Conservation (phyloP, 1,140 invertebrate genomes). For the Venturia canescens region DNA sequence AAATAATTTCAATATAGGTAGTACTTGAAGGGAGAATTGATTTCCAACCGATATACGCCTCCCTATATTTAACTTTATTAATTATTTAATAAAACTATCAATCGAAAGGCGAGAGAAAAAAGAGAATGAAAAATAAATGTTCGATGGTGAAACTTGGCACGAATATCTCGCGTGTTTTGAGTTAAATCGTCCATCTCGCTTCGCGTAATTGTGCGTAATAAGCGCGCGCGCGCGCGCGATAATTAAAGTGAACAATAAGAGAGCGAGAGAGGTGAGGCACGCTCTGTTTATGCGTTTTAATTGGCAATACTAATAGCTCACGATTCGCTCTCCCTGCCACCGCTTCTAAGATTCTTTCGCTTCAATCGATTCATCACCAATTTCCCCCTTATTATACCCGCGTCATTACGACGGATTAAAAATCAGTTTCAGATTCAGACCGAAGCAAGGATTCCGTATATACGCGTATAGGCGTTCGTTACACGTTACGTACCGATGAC, state of each 20-base stretch:
- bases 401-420: too few relatives aligned
- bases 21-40: too few relatives aligned
- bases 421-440: too few relatives aligned
- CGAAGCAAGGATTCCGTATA: background rate
- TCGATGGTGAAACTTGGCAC: constrained; percentile 31
- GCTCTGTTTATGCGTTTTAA: constrained; percentile 75
- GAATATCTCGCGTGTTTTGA: constrained; percentile 8
- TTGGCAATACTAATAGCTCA: constrained; percentile 56
- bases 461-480: background rate
- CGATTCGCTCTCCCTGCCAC: background rate
- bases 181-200: constrained; percentile 35
- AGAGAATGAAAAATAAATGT: too few relatives aligned
- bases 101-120: constrained; percentile 1
- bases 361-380: too few relatives aligned
- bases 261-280: constrained; percentile 54
- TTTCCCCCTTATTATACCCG: too few relatives aligned
- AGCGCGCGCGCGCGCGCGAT: too few relatives aligned
- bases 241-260: constrained; percentile 23
- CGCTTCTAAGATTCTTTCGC: background rate
- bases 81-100: constrained; percentile 16
- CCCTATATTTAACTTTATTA: background rate
- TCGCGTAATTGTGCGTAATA: constrained; percentile 26
- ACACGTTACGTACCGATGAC: constrained; percentile 28
- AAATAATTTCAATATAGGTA: too few relatives aligned
- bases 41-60: background rate